Conservation (phyloP, 2,888 invertebrate species). For the Ethmia dodecea region DNA sequence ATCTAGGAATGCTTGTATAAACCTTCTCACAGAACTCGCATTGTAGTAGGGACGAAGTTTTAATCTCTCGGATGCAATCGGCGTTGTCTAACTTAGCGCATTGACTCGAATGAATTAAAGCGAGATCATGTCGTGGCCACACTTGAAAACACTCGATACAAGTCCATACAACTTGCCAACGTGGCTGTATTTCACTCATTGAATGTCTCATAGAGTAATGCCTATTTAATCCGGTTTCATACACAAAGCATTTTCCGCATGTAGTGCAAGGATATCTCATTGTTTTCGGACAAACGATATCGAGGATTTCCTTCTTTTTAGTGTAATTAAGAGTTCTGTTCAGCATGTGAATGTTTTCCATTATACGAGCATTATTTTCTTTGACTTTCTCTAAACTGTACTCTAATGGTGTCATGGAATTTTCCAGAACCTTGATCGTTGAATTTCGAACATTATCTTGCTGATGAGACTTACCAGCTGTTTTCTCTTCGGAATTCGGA, state of each 20-base stretch:
- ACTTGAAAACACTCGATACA: conserved; percentile 70
- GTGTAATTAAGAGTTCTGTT: conserved; percentile 65
- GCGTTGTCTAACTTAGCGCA: conserved; percentile 46
- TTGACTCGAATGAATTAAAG: conserved; percentile 47
- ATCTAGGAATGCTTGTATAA: conserved; percentile 61
- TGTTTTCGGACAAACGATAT: conserved; percentile 47
- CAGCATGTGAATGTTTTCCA: conserved; percentile 68
- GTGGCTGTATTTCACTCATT: conserved; percentile 43
- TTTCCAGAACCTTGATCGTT: conserved; percentile 9
- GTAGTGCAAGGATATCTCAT: conserved; percentile 52
- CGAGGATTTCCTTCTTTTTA: conserved; percentile 60
- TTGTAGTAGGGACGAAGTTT: conserved; percentile 61
- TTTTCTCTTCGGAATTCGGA: neutral
- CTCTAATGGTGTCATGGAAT: conserved; percentile 47
- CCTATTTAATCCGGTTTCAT: conserved; percentile 62
- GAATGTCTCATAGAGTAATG: conserved; percentile 57
- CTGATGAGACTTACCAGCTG: neutral
- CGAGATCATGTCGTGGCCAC: conserved; percentile 60
- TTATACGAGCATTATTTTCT: conserved; percentile 66
- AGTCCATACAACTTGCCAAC: conserved; percentile 70
- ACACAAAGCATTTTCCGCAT: conserved; percentile 69
- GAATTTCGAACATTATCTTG: neutral
- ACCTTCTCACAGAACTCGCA: conserved; percentile 72
- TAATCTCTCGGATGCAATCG: conserved; percentile 55
- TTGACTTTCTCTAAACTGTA: conserved; percentile 64